phyloP scores from a whole-genome alignment of 1,140 invertebrate genomes.

The Caenorhabditis inopinata region DNA sequence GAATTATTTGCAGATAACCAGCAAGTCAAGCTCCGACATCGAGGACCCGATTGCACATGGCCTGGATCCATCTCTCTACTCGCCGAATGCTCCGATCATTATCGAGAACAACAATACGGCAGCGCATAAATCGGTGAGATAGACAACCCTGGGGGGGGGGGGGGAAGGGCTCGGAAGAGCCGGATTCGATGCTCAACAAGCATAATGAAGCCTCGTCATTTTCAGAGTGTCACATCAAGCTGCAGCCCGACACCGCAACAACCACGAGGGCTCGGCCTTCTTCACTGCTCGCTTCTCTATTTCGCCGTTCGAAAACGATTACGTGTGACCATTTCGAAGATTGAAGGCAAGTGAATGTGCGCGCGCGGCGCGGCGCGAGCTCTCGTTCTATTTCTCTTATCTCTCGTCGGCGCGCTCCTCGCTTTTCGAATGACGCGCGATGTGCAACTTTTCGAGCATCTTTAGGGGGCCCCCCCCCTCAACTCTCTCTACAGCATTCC shows the following conservation, averaged over 20 bases:
- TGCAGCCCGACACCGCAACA: conserved; percentile 46
- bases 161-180: too few species aligned
- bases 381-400: not conserved
- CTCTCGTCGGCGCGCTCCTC: not conserved
- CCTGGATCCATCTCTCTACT: conserved; percentile 59
- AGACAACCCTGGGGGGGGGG: too few species aligned
- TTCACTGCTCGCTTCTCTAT: conserved; percentile 64
- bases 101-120: conserved; percentile 5
- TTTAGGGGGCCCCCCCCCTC: too few species aligned
- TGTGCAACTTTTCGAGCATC: too few species aligned
- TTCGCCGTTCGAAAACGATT: conserved; percentile 65
- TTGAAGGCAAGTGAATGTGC: conserved; percentile 64
- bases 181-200: too few species aligned
- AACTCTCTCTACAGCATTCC: too few species aligned
- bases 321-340: conserved; percentile 61
- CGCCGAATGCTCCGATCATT: conserved; percentile 8
- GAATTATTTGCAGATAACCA: conserved; percentile 58
- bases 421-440: not conserved
- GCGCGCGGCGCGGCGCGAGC: too few species aligned
- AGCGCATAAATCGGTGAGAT: not conserved
- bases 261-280: conserved; percentile 61
- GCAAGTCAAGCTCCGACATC: conserved; percentile 53
- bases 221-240: conserved; percentile 51
- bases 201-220: too few species aligned
- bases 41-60: conserved; percentile 56